A percentile compares a stretch with the other conserved stretches of the same genome.
Conservation (phyloP, 1,140 invertebrate species). For the Pemphigus obesinymphae region DNA sequence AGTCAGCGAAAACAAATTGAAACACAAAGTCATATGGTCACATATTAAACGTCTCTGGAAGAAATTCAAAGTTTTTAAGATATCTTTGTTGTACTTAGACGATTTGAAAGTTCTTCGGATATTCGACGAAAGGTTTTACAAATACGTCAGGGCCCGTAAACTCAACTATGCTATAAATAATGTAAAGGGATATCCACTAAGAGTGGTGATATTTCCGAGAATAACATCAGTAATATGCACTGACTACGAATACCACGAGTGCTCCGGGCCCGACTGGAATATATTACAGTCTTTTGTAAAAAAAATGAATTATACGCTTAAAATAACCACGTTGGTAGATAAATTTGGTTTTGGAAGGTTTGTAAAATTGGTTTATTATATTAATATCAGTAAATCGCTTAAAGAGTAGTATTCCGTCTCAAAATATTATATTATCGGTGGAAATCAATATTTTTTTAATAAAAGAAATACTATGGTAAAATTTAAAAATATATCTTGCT, state of each 20-base stretch:
- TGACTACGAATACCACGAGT: neutral
- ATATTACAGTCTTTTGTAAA: neutral
- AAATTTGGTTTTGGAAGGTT: neutral
- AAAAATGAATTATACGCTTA: neutral
- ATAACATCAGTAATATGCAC: neutral
- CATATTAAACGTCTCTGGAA: neutral
- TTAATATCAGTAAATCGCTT: too few relatives aligned
- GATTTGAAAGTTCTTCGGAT: neutral
- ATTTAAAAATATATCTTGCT: too few relatives aligned
- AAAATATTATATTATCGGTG: too few relatives aligned
- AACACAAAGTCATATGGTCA: neutral
- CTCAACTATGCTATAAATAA: neutral
- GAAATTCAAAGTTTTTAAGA: constrained; percentile 17
- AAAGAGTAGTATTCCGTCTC: too few relatives aligned
- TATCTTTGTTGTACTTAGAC: neutral
- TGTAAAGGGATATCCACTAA: neutral
- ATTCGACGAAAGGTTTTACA: neutral
- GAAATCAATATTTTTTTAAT: too few relatives aligned
- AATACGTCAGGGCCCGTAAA: neutral
- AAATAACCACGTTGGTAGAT: neutral
- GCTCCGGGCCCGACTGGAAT: neutral
- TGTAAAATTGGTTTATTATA: neutral
- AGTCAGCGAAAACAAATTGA: neutral
- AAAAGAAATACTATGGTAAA: too few relatives aligned
- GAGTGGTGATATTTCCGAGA: neutral